phyloP scores from a whole-genome alignment of 2,113 vertebrate genomes.

The Mastomys natalensis region DNA sequence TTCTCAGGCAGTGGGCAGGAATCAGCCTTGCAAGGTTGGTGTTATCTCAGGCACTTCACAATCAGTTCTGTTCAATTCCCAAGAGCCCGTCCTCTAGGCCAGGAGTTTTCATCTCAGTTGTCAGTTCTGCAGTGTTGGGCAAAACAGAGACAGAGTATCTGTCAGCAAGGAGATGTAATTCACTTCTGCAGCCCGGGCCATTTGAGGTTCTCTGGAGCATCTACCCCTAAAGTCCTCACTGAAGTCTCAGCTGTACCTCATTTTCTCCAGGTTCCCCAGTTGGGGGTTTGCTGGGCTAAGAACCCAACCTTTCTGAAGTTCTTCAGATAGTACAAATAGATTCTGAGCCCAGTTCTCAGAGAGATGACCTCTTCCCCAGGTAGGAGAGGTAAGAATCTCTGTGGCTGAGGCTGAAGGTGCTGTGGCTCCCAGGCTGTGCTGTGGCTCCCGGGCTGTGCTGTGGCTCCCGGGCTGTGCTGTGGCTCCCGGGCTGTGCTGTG shows the following conservation, averaged over 20 bases:
- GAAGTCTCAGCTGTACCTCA: neutral
- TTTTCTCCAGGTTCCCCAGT: neutral
- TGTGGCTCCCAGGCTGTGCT: neutral
- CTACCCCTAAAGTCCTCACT: neutral
- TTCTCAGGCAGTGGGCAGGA: neutral
- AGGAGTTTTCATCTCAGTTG: neutral
- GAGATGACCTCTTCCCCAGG: neutral
- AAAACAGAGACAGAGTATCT: neutral
- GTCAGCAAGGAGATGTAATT: neutral
- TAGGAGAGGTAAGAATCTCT: neutral
- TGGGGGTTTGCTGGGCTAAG: neutral
- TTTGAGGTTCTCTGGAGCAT: neutral
- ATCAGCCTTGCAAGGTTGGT: neutral
- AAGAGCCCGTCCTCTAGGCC: no score
- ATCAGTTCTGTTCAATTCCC: neutral
- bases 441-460: no score
- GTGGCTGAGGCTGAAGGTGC: neutral
- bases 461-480: neutral
- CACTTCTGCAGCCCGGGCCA: neutral
- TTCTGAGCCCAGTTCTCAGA: neutral
- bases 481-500: neutral
- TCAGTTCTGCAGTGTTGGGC: neutral
- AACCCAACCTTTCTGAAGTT: neutral
- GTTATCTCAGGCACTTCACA: neutral
- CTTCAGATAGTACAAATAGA: neutral